These are phyloP conservation scores for Scolopax bukidnonensis DNA, from an alignment of 2,797 vertebrate species.

Conservation along the genomic window DNA sequence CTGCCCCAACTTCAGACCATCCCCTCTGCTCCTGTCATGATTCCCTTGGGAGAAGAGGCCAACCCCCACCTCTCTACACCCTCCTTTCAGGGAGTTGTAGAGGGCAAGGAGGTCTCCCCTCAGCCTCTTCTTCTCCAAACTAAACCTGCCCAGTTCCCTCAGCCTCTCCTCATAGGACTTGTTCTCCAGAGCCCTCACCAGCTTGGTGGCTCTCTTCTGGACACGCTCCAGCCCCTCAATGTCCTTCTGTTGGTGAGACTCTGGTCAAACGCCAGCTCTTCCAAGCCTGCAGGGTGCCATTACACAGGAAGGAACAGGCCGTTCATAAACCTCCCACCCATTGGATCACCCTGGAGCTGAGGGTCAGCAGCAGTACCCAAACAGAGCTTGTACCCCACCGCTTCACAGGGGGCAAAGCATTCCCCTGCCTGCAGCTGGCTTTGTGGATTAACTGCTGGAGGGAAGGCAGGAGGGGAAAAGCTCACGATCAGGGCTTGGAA, in stretches of 20 bases:
- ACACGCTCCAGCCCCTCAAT: too few relatives aligned
- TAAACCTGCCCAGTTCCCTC: too few relatives aligned
- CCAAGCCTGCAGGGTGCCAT: background rate
- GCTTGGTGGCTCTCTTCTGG: too few relatives aligned
- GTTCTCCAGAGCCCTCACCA: too few relatives aligned
- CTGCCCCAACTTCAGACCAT: too few relatives aligned
- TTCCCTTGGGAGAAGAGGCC: too few relatives aligned
- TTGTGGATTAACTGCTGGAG: background rate
- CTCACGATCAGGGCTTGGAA: conserved; percentile 23
- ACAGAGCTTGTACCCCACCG: background rate
- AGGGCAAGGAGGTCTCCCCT: too few relatives aligned
- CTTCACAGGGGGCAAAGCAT: background rate
- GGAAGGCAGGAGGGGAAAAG: background rate
- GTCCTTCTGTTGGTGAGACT: background rate
- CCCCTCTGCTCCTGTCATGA: too few relatives aligned
- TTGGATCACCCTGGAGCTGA: fast-evolving
- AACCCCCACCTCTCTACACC: too few relatives aligned
- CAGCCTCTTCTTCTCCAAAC: too few relatives aligned
- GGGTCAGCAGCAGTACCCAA: background rate
- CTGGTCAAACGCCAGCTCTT: background rate
- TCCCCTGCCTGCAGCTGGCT: conserved; percentile 5
- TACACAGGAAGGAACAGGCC: background rate
- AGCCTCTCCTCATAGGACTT: too few relatives aligned
- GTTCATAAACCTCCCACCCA: background rate
- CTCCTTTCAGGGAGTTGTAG: too few relatives aligned